Conservation (phyloP, 2,113 vertebrate species). For the Ammodramus savannarum region DNA sequence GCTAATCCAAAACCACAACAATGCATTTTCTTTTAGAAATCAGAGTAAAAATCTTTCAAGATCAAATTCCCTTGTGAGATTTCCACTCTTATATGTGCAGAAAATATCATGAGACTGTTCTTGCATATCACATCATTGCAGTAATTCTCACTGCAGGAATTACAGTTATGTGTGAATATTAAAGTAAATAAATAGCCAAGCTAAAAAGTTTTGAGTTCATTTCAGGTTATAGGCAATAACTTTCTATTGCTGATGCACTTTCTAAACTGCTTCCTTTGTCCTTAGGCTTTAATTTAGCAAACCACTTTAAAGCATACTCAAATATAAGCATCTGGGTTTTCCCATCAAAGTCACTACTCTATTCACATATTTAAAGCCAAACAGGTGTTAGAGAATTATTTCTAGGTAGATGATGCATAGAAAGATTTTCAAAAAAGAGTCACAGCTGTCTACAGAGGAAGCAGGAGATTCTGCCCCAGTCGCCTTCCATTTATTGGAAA, state of each 20-base stretch:
- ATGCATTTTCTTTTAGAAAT: slow-evolving; percentile 31
- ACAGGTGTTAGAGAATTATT: background rate
- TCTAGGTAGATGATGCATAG: background rate
- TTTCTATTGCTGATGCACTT: background rate
- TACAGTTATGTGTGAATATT: slow-evolving; percentile 10
- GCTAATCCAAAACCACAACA: slow-evolving; percentile 11
- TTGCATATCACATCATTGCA: background rate
- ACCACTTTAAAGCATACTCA: background rate
- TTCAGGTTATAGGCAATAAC: slow-evolving; percentile 10
- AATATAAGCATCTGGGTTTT: slow-evolving; percentile 30
- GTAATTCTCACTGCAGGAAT: slow-evolving; percentile 22
- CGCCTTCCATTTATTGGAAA: background rate
- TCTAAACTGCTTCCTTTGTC: background rate
- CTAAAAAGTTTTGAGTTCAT: slow-evolving; percentile 12
- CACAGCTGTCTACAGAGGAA: background rate
- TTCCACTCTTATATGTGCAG: background rate
- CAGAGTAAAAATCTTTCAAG: slow-evolving; percentile 47
- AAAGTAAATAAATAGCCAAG: slow-evolving; percentile 24
- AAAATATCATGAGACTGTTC: slow-evolving; percentile 4
- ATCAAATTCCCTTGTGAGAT: slow-evolving; percentile 57
- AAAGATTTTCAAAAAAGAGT: background rate
- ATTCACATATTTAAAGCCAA: slow-evolving; percentile 23
- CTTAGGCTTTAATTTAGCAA: slow-evolving; percentile 34
- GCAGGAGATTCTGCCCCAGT: background rate
- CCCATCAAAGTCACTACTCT: background rate